Evolutionary conservation across 2,797 vertebrate species (phyloP), one percentile per base, ranked within the genome.

Genomic region (Girardinus metallicus): DNA sequence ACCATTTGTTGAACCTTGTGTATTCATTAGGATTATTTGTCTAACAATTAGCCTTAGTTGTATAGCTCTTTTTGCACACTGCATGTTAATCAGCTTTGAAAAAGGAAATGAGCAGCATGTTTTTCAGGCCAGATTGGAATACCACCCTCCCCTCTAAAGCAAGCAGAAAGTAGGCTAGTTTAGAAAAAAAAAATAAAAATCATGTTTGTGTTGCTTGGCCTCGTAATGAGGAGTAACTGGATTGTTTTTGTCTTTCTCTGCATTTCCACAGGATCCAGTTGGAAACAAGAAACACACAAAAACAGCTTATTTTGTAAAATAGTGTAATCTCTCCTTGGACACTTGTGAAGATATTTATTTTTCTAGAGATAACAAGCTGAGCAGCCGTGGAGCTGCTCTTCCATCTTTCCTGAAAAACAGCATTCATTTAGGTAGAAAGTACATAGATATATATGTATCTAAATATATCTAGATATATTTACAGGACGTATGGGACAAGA

Each of bases 311-410:
- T 97, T 96, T 95, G 96, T 96, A 95, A 96, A 95, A 96, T 94
- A 93, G 94, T 89, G 95, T 96, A 95, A 95, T 96, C 90, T 86
- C 96, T 95, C 90, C 94, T 95, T 96, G 96, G 96, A 95, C 96
- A 96, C 92, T 93, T 92, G 93, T 94, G 96, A 97, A 97, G 97
- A 98, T 97, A 96, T 99, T 97, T 99, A 99, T 99, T 99, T 99
- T 99, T 99, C 95, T 99, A 99, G 94, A 95, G 91, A 94, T 93
- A 95, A 96, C 86, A 95, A 93, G 89, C 90, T 88, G 88, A 91
- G 93, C 95, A 94, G 94, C 93, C 86, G 83, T 66, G 94, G 92
- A 85, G 96, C 94, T 93, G 96, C 92, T 96, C 94, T 86, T 94
- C 89, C 92, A 91, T 86, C 91, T 95, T 94, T 96, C 93, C 93